Evolutionary conservation across 2,888 invertebrate genomes (phyloP).

Genomic region (Miltochrista miniata): DNA sequence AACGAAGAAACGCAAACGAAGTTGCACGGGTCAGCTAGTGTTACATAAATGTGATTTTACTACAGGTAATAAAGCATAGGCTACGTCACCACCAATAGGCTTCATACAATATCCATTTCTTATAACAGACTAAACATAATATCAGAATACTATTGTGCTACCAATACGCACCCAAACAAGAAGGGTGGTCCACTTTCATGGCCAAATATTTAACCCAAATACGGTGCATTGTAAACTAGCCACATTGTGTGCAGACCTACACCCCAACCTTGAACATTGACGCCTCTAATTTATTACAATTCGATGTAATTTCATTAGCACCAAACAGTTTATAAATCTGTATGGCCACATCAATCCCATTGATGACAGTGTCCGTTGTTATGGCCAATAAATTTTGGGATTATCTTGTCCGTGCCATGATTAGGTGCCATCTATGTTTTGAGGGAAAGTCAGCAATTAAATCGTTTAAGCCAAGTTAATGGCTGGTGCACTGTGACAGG

Average conservation of each 20-base stretch:
- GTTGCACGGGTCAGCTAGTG: too few species aligned
- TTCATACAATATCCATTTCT: slow-evolving; percentile 28
- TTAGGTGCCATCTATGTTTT: slow-evolving; percentile 73
- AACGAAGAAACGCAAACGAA: too few species aligned
- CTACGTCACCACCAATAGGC: slow-evolving; percentile 39
- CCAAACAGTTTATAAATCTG: slow-evolving; percentile 71
- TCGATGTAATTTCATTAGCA: slow-evolving; percentile 80
- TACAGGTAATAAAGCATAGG: too few species aligned
- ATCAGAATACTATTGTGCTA: slow-evolving; percentile 41
- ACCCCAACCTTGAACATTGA: slow-evolving; percentile 60
- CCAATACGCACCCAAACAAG: slow-evolving; percentile 54
- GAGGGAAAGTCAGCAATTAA: slow-evolving; percentile 78
- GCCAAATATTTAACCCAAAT: slow-evolving; percentile 67
- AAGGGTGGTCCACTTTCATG: slow-evolving; percentile 67
- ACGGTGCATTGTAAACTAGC: slow-evolving; percentile 56
- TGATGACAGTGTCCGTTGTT: slow-evolving; percentile 71
- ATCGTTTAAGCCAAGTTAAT: slow-evolving; percentile 75
- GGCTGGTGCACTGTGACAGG: slow-evolving; percentile 59
- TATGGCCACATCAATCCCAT: slow-evolving; percentile 61
- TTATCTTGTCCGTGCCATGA: slow-evolving; percentile 78
- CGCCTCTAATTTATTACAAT: slow-evolving; percentile 68
- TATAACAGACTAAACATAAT: slow-evolving; percentile 47
- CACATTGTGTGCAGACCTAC: slow-evolving; percentile 65
- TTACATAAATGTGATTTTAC: too few species aligned
- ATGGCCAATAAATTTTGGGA: slow-evolving; percentile 79